These are phyloP conservation scores for Enhydra lutris DNA, from an alignment of 2,113 vertebrate genomes.

Conservation along the genomic window DNA sequence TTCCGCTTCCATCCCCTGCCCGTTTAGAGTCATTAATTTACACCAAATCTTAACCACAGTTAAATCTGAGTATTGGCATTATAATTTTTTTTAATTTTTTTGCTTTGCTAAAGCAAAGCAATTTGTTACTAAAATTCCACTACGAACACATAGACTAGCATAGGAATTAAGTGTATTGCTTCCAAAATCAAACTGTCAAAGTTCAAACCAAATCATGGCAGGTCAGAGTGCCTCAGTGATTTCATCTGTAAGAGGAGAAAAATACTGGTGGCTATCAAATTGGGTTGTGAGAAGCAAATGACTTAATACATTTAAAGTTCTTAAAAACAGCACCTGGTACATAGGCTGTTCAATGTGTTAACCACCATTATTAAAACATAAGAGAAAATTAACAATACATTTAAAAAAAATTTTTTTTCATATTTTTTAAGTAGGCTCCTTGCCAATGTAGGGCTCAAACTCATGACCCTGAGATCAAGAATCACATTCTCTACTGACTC, in stretches of 20 bases:
- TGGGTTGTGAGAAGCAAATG: neutral
- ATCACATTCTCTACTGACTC: neutral
- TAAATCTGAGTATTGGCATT: neutral
- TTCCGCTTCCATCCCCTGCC: neutral
- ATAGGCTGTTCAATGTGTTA: neutral
- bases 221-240: neutral
- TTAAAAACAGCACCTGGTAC: neutral
- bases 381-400: neutral
- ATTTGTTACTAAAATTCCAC: neutral
- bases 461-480: neutral
- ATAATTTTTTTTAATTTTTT: neutral
- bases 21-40: neutral
- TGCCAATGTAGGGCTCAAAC: neutral
- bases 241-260: neutral
- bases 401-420: neutral
- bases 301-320: neutral
- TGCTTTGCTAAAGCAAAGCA: neutral
- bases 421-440: neutral
- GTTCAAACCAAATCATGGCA: neutral
- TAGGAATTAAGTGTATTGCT: neutral
- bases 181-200: neutral
- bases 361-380: neutral
- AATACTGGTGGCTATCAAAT: neutral
- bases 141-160: neutral
- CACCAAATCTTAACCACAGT: neutral